Evolutionary conservation across 2,797 vertebrate species (phyloP).

Genomic region (Lagodon rhomboides): DNA sequence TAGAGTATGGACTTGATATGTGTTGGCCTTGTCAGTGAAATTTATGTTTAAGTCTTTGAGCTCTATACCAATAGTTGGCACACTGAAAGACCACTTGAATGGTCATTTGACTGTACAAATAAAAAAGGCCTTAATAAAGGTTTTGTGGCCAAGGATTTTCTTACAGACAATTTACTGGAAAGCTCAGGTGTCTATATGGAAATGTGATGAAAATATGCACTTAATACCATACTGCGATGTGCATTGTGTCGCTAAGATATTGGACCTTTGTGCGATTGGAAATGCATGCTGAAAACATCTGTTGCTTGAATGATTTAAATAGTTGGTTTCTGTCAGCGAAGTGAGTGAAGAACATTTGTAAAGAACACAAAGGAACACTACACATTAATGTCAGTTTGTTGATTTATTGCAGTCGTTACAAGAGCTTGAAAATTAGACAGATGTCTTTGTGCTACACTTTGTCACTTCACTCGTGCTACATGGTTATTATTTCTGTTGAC

Average conservation of each 20-base stretch:
- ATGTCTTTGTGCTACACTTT: constrained; percentile 26
- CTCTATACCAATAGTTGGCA: background rate
- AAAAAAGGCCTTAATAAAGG: constrained; percentile 14
- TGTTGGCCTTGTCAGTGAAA: background rate
- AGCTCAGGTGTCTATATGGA: constrained; percentile 45
- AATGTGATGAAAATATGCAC: constrained; percentile 61
- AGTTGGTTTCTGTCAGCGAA: background rate
- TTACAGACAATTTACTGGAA: constrained; percentile 36
- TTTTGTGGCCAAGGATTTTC: constrained; percentile 25
- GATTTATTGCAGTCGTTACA: constrained; percentile 61
- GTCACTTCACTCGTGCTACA: background rate
- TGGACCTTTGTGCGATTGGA: constrained; percentile 33
- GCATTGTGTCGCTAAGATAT: constrained; percentile 34
- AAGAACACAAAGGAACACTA: background rate
- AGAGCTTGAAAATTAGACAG: constrained; percentile 4
- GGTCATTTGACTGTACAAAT: background rate
- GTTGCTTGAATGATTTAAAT: background rate
- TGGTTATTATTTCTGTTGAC: constrained; percentile 2
- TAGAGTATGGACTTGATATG: background rate
- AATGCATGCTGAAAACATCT: constrained; percentile 33
- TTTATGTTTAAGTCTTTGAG: background rate
- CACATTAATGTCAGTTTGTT: constrained; percentile 24
- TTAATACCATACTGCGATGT: constrained; percentile 25
- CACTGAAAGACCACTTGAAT: background rate
- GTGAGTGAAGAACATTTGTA: background rate